These are phyloP conservation scores for Etia nguti DNA, from an alignment of 2,113 vertebrate species.

Conservation along the genomic window DNA sequence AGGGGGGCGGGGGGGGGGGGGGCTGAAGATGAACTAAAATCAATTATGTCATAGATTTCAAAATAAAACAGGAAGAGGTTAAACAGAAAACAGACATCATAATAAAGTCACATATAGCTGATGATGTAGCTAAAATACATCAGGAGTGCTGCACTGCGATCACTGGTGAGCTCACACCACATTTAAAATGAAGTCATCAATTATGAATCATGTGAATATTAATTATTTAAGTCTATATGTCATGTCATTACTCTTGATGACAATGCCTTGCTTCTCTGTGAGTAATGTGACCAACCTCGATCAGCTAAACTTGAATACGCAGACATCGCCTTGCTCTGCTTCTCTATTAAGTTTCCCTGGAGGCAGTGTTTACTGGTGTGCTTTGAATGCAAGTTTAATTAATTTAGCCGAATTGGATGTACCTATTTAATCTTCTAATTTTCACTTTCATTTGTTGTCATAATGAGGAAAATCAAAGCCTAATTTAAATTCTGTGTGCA, in stretches of 20 bases:
- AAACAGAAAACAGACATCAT: neutral
- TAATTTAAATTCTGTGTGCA: neutral
- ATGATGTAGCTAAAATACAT: neutral
- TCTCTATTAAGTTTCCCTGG: neutral
- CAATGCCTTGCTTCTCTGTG: neutral
- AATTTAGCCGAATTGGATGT: neutral
- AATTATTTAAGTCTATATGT: constrained; percentile 9
- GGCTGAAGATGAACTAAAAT: neutral
- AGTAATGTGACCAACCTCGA: neutral
- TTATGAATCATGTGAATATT: neutral
- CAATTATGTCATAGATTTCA: neutral
- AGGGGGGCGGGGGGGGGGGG: no score
- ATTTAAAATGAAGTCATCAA: constrained; percentile 7
- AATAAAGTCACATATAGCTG: neutral
- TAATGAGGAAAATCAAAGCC: neutral
- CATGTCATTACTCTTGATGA: neutral
- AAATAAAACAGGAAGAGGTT: neutral
- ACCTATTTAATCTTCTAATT: neutral
- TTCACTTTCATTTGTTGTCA: neutral
- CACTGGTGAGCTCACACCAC: neutral
- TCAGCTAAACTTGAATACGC: neutral
- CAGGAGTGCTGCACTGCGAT: neutral
- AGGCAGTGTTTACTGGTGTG: neutral
- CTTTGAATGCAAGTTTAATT: neutral
- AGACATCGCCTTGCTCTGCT: neutral